Conservation (phyloP, 2,888 invertebrate genomes). For the Nebria brevicollis region DNA sequence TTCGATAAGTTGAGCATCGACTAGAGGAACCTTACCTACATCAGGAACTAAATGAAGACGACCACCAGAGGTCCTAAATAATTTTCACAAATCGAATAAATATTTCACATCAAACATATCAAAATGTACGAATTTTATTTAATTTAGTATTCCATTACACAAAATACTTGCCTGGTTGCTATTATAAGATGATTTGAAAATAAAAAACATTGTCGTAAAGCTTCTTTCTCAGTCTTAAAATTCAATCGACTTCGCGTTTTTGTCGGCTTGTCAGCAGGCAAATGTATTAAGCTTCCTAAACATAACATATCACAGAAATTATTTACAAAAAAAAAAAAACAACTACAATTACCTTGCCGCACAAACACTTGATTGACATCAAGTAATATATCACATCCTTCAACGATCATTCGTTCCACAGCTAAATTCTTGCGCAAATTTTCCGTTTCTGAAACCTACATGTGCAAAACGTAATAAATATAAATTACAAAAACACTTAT, state of each 20-base stretch:
- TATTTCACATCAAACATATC: neutral
- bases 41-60: constrained; percentile 87
- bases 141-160: constrained; percentile 14
- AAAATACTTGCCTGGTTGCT: constrained; percentile 72
- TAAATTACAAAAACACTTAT: constrained; percentile 3
- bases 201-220: constrained; percentile 84
- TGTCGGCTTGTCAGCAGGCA: constrained; percentile 70
- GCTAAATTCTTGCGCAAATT: constrained; percentile 90
- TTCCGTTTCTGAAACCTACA: constrained; percentile 89
- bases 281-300: constrained; percentile 79
- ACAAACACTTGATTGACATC: constrained; percentile 95
- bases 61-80: constrained; percentile 76
- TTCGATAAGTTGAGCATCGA: constrained; percentile 86
- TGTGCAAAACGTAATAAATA: constrained; percentile 13
- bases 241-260: constrained; percentile 70
- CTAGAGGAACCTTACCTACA: constrained; percentile 82
- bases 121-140: neutral
- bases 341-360: constrained; percentile 76
- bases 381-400: constrained; percentile 90
- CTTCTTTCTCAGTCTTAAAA: constrained; percentile 75
- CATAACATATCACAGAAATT: constrained; percentile 49
- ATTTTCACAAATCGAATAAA: no score
- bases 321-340: neutral
- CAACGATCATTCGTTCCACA: constrained; percentile 92
- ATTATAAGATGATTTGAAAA: constrained; percentile 91